phyloP scores from a whole-genome alignment of 1,140 invertebrate species.

The Acromyrmex echinatior region DNA sequence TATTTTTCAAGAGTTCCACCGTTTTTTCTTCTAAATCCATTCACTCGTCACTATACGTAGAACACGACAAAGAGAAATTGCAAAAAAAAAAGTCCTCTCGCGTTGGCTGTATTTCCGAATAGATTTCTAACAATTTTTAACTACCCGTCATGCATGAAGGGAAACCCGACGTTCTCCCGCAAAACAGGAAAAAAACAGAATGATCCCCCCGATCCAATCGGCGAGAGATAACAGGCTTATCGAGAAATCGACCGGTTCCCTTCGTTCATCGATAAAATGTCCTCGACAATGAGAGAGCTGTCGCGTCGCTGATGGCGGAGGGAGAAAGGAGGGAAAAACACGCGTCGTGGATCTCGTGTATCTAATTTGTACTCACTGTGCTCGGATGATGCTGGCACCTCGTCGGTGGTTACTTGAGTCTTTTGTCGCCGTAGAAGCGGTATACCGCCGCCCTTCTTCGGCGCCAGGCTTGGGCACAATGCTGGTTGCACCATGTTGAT shows the following conservation, averaged over 20 bases:
- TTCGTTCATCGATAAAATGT: slow-evolving; percentile 46
- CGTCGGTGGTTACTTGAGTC: slow-evolving; percentile 86
- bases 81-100: slow-evolving; percentile 9
- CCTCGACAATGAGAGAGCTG: slow-evolving; percentile 48
- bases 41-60: slow-evolving; percentile 24
- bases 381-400: slow-evolving; percentile 75
- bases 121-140: slow-evolving; percentile 37
- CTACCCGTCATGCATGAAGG: slow-evolving; percentile 5
- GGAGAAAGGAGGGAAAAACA: slow-evolving; percentile 7
- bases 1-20: background rate
- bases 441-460: slow-evolving; percentile 93
- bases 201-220: background rate
- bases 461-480: slow-evolving; percentile 82
- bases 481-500: slow-evolving; percentile 82
- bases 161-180: slow-evolving; percentile 12
- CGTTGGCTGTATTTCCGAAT: background rate
- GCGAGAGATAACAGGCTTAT: slow-evolving; percentile 9
- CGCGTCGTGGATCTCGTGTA: background rate
- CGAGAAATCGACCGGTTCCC: slow-evolving; percentile 1
- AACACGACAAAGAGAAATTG: slow-evolving; percentile 42
- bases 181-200: background rate
- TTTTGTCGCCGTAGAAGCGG: slow-evolving; percentile 94
- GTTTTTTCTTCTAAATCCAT: background rate
- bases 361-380: slow-evolving; percentile 82
- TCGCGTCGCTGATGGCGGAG: background rate